Percentiles rank a stretch among this genome's conserved stretches.
These are phyloP conservation scores for Colistium nudipinnis DNA, from an alignment of 2,113 vertebrate species.

Conservation along the genomic window DNA sequence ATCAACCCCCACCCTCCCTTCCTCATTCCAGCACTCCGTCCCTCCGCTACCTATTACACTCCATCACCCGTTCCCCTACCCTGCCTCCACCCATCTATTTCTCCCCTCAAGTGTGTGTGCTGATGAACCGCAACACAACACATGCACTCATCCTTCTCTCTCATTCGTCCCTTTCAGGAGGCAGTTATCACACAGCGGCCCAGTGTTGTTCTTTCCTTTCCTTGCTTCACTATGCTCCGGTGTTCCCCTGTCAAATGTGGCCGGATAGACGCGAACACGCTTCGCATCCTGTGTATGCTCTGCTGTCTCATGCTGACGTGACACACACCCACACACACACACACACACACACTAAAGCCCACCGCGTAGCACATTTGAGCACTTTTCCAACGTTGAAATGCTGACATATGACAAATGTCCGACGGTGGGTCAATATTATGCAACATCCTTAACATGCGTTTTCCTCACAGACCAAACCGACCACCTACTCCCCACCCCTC, in stretches of 20 bases:
- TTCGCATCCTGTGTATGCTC: neutral
- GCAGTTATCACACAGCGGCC: constrained; percentile 38
- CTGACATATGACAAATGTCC: no score
- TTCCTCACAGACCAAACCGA: neutral
- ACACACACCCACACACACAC: neutral
- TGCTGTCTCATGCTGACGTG: neutral
- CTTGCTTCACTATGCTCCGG: neutral
- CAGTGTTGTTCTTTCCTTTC: neutral
- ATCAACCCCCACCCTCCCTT: constrained; percentile 67
- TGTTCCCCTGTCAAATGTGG: neutral
- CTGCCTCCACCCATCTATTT: constrained; percentile 17
- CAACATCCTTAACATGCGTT: neutral
- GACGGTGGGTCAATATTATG: neutral
- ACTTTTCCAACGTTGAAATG: neutral
- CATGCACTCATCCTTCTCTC: constrained; percentile 58
- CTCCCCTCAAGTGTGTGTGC: constrained; percentile 2
- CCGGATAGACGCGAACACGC: neutral
- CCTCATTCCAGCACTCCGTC: constrained; percentile 61
- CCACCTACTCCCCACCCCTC: no score
- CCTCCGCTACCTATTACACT: constrained; percentile 47
- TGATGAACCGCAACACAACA: constrained; percentile 51
- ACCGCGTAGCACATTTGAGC: neutral
- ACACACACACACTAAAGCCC: neutral
- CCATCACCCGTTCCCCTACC: constrained; percentile 54
- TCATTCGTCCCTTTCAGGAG: constrained; percentile 31